These are phyloP conservation scores for Noctua pronuba DNA, from an alignment of 2,888 invertebrate species.

Conservation along the genomic window DNA sequence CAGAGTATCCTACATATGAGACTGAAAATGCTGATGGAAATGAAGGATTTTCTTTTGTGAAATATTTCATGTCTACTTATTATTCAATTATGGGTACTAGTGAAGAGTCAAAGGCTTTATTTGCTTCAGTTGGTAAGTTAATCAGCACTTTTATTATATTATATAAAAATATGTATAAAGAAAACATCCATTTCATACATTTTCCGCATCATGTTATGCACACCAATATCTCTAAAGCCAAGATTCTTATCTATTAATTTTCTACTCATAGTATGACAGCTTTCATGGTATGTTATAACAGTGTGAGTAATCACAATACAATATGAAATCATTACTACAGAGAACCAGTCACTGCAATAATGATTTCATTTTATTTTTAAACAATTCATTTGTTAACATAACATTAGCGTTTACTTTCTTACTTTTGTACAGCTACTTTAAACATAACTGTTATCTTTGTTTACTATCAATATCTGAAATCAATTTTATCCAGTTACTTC, in stretches of 20 bases:
- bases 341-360: conserved; percentile 17
- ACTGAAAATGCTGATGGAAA: conserved; percentile 68
- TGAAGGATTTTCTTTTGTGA: conserved; percentile 81
- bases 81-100: conserved; percentile 80
- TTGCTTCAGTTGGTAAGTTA: conserved; percentile 82
- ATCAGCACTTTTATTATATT: conserved; percentile 12
- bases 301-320: conserved; percentile 21
- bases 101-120: conserved; percentile 83
- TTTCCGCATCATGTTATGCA: neutral
- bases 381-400: conserved; percentile 45
- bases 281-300: conserved; percentile 5
- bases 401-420: conserved; percentile 17
- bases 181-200: neutral
- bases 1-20: conserved; percentile 69
- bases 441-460: conserved; percentile 20
- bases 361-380: conserved; percentile 44
- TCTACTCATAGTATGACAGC: neutral
- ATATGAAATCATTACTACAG: conserved; percentile 32
- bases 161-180: neutral
- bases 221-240: neutral
- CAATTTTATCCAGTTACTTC: conserved; percentile 28
- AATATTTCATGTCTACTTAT: conserved; percentile 79
- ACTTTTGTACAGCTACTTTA: conserved; percentile 34
- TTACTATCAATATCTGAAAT: conserved; percentile 43
- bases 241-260: conserved; percentile 10